Conservation (phyloP, 2,113 vertebrate genomes). For the Taurulus bubalis region DNA sequence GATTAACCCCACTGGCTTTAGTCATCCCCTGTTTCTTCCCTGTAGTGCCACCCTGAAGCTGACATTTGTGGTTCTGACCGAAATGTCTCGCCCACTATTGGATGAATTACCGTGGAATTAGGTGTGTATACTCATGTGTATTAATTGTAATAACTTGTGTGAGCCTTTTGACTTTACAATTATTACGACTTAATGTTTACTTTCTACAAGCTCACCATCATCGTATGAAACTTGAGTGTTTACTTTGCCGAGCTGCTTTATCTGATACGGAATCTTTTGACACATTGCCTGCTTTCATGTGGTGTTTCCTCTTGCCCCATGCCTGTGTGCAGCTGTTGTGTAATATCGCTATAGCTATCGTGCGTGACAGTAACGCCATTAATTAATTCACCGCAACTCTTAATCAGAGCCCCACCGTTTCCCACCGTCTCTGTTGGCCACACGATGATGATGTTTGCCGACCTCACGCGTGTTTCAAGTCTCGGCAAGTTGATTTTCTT, state of each 20-base stretch:
- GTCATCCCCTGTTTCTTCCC: no score
- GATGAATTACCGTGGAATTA: background rate
- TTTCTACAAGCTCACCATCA: background rate
- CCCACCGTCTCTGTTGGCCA: background rate
- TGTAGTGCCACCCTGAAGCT: no score
- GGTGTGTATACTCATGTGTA: no score
- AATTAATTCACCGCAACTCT: background rate
- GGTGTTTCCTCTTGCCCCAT: background rate
- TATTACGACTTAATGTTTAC: background rate
- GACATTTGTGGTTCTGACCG: no score
- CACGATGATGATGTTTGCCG: background rate
- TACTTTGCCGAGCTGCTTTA: background rate
- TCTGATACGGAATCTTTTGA: background rate
- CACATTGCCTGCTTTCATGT: background rate
- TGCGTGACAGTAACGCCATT: background rate
- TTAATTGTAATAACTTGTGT: background rate
- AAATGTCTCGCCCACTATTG: background rate
- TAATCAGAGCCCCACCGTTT: background rate
- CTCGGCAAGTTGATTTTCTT: background rate
- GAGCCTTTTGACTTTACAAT: background rate
- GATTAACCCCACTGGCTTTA: background rate
- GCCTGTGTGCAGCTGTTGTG: background rate
- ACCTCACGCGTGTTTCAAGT: constrained; percentile 2
- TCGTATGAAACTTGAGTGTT: background rate
- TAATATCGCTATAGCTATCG: background rate